phyloP scores from a whole-genome alignment of 2,797 vertebrate species.

The Valencia hispanica region DNA sequence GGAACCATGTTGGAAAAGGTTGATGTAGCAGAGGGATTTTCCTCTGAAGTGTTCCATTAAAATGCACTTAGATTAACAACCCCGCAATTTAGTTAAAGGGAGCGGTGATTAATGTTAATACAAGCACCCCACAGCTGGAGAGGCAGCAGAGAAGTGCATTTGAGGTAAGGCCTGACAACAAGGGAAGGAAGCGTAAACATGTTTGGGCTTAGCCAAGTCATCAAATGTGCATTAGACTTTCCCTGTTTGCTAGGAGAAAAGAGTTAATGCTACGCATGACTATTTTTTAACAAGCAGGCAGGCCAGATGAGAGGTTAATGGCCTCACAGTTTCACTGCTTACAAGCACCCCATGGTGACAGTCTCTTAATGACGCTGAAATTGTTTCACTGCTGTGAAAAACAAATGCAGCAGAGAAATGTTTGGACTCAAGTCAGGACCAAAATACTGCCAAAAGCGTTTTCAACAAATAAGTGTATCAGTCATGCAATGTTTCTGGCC shows the following conservation, averaged over 20 bases:
- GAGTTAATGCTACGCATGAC: neutral
- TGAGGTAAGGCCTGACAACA: constrained; percentile 60
- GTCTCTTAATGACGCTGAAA: constrained; percentile 38
- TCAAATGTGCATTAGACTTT: constrained; percentile 58
- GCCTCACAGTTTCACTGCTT: constrained; percentile 36
- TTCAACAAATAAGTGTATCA: constrained; percentile 41
- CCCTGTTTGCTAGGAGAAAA: constrained; percentile 39
- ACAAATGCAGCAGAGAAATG: constrained; percentile 43
- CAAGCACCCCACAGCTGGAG: constrained; percentile 56
- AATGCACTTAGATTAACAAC: constrained; percentile 74
- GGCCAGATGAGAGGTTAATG: constrained; percentile 31
- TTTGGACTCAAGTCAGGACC: constrained; percentile 30
- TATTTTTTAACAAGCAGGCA: constrained; percentile 34
- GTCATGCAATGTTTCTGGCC: constrained; percentile 26
- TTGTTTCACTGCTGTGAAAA: constrained; percentile 47
- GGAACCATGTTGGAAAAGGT: constrained; percentile 72
- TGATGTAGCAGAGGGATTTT: constrained; percentile 74
- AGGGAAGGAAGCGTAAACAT: constrained; percentile 55
- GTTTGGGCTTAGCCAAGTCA: constrained; percentile 51
- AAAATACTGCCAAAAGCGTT: constrained; percentile 47
- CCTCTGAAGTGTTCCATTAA: constrained; percentile 76
- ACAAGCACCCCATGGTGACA: constrained; percentile 45
- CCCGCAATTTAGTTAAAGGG: constrained; percentile 64
- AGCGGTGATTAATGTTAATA: constrained; percentile 68
- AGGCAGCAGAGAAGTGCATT: constrained; percentile 59